Conservation (phyloP, 2,888 invertebrate genomes). For the Rhagophthalmus giganteus region DNA sequence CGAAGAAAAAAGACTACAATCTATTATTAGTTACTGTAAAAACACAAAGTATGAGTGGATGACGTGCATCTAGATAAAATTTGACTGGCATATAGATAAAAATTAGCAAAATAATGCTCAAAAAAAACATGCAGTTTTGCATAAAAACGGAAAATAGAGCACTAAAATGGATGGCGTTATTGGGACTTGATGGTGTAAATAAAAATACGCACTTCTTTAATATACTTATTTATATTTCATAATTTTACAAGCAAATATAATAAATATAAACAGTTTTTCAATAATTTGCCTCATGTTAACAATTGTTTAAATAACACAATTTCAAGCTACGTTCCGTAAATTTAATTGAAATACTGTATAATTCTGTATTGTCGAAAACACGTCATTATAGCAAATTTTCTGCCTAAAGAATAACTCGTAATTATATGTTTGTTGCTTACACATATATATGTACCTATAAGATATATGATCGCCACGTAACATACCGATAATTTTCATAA, state of each 20-base stretch:
- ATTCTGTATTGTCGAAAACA: slow-evolving; percentile 28
- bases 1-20: too few species aligned
- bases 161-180: too few species aligned
- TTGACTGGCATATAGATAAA: too few species aligned
- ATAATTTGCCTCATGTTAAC: slow-evolving; percentile 45
- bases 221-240: slow-evolving; percentile 29
- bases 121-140: too few species aligned
- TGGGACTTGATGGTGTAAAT: background rate
- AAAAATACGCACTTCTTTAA: background rate
- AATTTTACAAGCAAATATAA: slow-evolving; percentile 39
- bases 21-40: too few species aligned
- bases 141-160: too few species aligned
- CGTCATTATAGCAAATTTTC: slow-evolving; percentile 14
- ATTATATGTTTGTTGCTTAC: slow-evolving; percentile 15
- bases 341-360: slow-evolving; percentile 23
- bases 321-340: slow-evolving; percentile 21
- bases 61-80: too few species aligned
- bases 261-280: slow-evolving; percentile 44
- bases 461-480: slow-evolving; percentile 18
- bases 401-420: slow-evolving; percentile 7
- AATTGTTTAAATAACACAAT: slow-evolving; percentile 38
- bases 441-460: too few species aligned
- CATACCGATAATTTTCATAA: slow-evolving; percentile 10
- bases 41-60: too few species aligned
- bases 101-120: too few species aligned